These are phyloP conservation scores for Heliangelus exortis DNA, from an alignment of 2,797 vertebrate genomes.

Conservation along the genomic window DNA sequence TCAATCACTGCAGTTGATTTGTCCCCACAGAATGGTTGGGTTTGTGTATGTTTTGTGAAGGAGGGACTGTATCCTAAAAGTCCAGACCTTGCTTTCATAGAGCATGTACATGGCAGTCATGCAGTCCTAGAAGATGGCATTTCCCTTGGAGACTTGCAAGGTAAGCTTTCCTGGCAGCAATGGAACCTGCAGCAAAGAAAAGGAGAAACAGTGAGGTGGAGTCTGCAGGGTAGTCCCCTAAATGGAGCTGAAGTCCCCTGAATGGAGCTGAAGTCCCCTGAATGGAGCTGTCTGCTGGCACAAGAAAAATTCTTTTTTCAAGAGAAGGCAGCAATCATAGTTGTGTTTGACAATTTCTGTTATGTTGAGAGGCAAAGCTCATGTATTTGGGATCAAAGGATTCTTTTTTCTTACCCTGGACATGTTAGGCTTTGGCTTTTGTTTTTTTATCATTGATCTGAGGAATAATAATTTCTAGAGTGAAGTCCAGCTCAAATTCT, in stretches of 20 bases:
- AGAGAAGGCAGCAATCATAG: neutral
- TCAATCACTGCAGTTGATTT: neutral
- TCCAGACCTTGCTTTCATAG: neutral
- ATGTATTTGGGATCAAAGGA: slow-evolving; percentile 4
- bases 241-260: slow-evolving; percentile 1
- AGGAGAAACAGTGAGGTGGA: neutral
- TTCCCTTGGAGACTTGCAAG: neutral
- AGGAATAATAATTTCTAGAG: neutral
- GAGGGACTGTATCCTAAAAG: neutral
- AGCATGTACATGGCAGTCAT: neutral
- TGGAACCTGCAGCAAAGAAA: slow-evolving; percentile 11
- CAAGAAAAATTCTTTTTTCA: slow-evolving; percentile 23
- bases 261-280: slow-evolving; percentile 1
- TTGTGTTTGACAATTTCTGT: slow-evolving; percentile 27
- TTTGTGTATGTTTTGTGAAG: neutral
- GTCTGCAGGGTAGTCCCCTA: slow-evolving; percentile 11
- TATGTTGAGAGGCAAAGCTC: slow-evolving; percentile 1
- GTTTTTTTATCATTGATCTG: neutral
- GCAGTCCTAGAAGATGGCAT: neutral
- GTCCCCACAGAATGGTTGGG: neutral
- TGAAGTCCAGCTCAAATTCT: neutral
- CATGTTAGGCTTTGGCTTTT: slow-evolving; percentile 2
- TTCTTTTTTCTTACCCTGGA: slow-evolving; percentile 18
- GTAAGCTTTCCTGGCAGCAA: neutral
- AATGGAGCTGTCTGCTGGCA: slow-evolving; percentile 1